Percentiles rank a stretch among this genome's conserved stretches.
Conservation (phyloP, 2,797 vertebrate genomes). For the Tokudaia muenninki region DNA sequence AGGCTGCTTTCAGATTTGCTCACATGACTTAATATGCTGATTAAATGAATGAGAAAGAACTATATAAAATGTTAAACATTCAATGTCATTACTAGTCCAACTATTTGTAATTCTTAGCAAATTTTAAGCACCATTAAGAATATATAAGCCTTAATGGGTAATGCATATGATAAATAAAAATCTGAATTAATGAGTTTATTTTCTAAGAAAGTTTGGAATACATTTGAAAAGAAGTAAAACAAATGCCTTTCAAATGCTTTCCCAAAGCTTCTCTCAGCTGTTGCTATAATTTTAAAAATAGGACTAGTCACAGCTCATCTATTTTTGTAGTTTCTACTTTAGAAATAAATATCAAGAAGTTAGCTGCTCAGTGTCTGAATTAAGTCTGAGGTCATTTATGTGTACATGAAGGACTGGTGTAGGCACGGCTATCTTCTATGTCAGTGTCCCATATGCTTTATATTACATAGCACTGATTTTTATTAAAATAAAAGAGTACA, state of each 20-base stretch:
- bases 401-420: conserved; percentile 60
- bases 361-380: conserved; percentile 78
- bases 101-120: conserved; percentile 16
- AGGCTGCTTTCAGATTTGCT: background rate
- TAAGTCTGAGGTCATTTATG: conserved; percentile 68
- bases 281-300: conserved; percentile 59
- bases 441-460: conserved; percentile 50
- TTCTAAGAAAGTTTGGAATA: conserved; percentile 51
- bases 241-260: conserved; percentile 50
- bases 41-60: background rate
- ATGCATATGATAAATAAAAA: background rate
- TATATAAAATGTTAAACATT: background rate
- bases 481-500: conserved; percentile 55
- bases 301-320: conserved; percentile 43
- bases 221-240: conserved; percentile 33
- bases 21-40: background rate
- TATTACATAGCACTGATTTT: conserved; percentile 72
- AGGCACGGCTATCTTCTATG: conserved; percentile 57
- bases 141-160: background rate
- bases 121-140: conserved; percentile 52
- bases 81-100: conserved; percentile 22
- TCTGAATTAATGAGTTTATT: conserved; percentile 46
- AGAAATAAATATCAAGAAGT: conserved; percentile 77
- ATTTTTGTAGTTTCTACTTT: conserved; percentile 48
- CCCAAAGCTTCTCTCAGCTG: background rate